Base-by-base conservation (phyloP, 2,113 vertebrate genomes). In the Barbus barbus region DNA sequence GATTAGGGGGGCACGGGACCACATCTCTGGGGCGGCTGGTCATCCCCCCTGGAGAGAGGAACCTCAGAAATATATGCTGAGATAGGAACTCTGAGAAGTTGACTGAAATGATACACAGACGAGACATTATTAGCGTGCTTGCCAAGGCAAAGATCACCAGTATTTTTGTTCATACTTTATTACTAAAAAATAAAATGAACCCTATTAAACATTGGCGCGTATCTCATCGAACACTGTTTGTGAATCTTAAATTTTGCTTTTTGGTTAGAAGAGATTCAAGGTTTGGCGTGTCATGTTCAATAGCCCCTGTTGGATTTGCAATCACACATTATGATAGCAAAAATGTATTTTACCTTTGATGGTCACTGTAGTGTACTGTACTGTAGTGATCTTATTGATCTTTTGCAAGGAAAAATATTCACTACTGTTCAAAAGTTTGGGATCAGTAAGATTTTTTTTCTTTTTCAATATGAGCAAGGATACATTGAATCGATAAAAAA, bases 1-100 rank as follows among this genome's bases (percentile, higher is more conserved):
- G 86, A 88, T 88, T 85, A 83, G 44, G 2, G 83, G 51, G 71
- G 71, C 84, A 81, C 9, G 20, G 81, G 81, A 83, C 77, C 61
- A 81, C 33, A 36, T 81, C 81, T 81, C 84, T 63, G 67, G 76
- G 81, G 81, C 58, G 22, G 44, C 46, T 9, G 69, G 48, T 8
- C 46, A 13, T 31, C 75, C 78, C 41, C 69, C 48, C 36, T 6
- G 69, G 76, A 60, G 26, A 83, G 38, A 14, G 51, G 41, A 67
- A 78, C 31, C 60, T 65, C 9, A 51, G 22, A 83, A 28, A 77
- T 67, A 77, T 51, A 67, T 51, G 82, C 60, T 77, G 82, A 83
- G 41, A 38, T 3, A 9, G 41, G n/a, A 75, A 63, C 20, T 24
- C 36, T 51, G 72, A 75, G 16, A 76, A 58, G 28, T 20, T 51